Conservation (phyloP, 1,140 invertebrate species). For the Eulimnadia texana region DNA sequence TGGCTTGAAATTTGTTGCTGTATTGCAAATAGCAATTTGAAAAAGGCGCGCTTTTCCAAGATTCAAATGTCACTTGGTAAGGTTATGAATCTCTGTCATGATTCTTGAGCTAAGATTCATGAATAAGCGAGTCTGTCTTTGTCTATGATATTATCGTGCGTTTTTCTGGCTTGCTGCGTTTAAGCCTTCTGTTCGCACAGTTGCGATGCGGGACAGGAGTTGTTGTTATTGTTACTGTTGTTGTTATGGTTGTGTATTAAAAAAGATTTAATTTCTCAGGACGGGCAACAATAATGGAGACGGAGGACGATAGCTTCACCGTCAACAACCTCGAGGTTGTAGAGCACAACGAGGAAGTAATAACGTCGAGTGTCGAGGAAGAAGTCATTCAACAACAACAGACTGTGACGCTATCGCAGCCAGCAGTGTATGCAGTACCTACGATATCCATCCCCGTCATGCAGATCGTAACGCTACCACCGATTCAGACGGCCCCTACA, state of each 20-base stretch:
- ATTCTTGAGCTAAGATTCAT: no score
- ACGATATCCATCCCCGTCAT: constrained; percentile 1
- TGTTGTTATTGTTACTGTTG: no score
- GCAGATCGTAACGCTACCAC: constrained; percentile 3
- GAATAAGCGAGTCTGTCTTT: no score
- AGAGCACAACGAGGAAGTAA: constrained; percentile 6
- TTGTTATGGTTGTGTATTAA: no score
- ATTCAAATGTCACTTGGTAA: not conserved
- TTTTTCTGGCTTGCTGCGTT: no score
- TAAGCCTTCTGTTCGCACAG: no score
- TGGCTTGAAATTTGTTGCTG: not conserved
- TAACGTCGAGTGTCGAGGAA: not conserved
- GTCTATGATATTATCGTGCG: no score
- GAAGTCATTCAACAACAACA: not conserved
- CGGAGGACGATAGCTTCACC: constrained; percentile 1
- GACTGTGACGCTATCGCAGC: not conserved
- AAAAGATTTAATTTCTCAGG: no score
- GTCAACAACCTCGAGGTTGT: not conserved
- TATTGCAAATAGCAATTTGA: not conserved
- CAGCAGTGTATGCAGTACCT: not conserved
- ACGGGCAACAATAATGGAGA: not conserved
- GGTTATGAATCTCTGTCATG: not conserved
- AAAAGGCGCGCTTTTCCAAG: not conserved
- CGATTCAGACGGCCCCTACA: not conserved
- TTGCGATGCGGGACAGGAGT: no score